Evolutionary conservation across 1,140 invertebrate genomes (phyloP), one percentile per base, ranked within the genome.

Genomic region (Bombus sibiricus): DNA sequence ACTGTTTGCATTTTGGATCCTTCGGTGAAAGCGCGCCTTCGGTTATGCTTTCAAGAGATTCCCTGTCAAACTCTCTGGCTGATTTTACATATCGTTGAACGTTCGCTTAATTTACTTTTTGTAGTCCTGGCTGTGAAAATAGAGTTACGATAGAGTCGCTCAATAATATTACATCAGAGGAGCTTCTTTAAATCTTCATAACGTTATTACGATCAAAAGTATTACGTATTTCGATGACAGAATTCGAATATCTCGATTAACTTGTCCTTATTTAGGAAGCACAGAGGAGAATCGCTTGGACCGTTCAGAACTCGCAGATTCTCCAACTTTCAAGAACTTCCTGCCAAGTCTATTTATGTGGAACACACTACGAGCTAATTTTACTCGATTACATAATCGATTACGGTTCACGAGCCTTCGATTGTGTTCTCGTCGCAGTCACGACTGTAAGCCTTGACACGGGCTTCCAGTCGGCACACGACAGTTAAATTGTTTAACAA

Each of bases 311-410:
- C 43, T 47, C 6, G 12, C 22, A 13, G 57, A 62, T 18, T 57
- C 12, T 32, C 34, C 53, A 81, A 81, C 43, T 81, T 81, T 34
- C 15, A 12, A 25, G 25, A 81, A 81, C 47, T 71, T 72, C 39
- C 13, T 41, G 15, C 22, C 10, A 71, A 71, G 66, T 71, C 66
- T 53, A 81, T 81, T 81, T 71, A 71, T 34, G 47, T 15, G 47
- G 32, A n/a, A 81, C 69, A 28, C 37, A 53, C 53, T 73, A 10
- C 28, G 28, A 68, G 43, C 43, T 53, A 76, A 83, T 83, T 83
- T 43, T 41, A 28, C 12, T 47, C 41, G 72, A 66, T 83, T 74
- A 32, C 32, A 83, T 83, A 75, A 83, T 83, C 47, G 39, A 82
- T 22, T 32, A 32, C n/a, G 43, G 47, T 59, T 71, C 74, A 18